Evolutionary conservation across 1,140 invertebrate species (phyloP).

Genomic region (Ceratoteleas bidentatus): DNA sequence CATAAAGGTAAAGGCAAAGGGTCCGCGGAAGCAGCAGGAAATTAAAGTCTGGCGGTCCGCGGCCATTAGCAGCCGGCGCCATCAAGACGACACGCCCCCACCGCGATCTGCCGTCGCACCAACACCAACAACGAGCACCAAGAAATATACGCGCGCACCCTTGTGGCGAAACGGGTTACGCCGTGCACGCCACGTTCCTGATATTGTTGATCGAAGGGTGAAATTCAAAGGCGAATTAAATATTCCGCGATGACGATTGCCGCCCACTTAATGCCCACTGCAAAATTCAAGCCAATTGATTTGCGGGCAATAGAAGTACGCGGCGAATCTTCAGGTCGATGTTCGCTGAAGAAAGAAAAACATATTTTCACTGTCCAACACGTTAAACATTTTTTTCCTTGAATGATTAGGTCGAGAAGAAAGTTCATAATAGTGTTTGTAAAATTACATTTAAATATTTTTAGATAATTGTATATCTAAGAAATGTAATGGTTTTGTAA

Average conservation of each 20-base stretch:
- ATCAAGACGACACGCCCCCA: slow-evolving; percentile 82
- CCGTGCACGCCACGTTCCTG: slow-evolving; percentile 44
- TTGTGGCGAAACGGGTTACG: slow-evolving; percentile 64
- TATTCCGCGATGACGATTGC: slow-evolving; percentile 42
- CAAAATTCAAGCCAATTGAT: slow-evolving; percentile 35
- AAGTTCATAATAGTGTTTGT: no score
- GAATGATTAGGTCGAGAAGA: no score
- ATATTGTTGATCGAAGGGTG: slow-evolving; percentile 58
- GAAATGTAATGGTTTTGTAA: no score
- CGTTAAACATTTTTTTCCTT: no score
- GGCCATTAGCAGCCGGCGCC: slow-evolving; percentile 82
- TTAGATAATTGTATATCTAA: no score
- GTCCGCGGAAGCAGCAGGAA: slow-evolving; percentile 82
- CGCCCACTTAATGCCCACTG: slow-evolving; percentile 10
- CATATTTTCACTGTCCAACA: no score
- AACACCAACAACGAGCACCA: slow-evolving; percentile 75
- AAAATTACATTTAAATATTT: no score
- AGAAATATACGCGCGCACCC: slow-evolving; percentile 69
- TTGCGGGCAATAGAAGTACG: neutral
- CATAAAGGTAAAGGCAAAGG: slow-evolving; percentile 78
- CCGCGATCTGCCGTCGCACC: slow-evolving; percentile 76
- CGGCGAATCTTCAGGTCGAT: no score
- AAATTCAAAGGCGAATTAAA: slow-evolving; percentile 55
- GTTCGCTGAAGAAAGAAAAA: no score
- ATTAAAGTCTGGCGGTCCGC: slow-evolving; percentile 82